phyloP scores from a whole-genome alignment of 2,113 vertebrate species.

The Nannospalax galili region DNA sequence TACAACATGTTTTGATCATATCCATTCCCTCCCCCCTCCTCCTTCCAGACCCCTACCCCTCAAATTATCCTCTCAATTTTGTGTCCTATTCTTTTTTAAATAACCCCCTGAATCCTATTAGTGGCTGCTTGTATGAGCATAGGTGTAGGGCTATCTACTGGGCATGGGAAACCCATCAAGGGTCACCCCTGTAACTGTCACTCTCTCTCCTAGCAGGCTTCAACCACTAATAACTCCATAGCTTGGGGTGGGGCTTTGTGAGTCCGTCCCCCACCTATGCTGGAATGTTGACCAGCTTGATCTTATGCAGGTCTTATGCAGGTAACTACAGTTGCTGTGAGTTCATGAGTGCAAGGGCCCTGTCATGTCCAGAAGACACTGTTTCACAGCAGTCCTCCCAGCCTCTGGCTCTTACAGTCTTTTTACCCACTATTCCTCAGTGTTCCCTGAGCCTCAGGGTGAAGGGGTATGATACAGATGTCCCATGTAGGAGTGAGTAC shows the following conservation, averaged over 20 bases:
- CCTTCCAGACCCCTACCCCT: background rate
- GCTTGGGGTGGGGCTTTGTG: background rate
- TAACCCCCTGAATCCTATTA: background rate
- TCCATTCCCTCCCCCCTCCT: background rate
- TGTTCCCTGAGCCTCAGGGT: background rate
- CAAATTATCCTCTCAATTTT: background rate
- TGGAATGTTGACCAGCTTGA: background rate
- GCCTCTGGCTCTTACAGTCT: background rate
- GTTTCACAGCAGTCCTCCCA: too few relatives aligned
- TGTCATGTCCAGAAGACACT: background rate
- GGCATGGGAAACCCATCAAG: background rate
- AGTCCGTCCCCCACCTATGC: background rate
- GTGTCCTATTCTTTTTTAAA: background rate
- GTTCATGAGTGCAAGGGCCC: background rate
- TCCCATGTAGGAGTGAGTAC: background rate
- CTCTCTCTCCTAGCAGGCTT: background rate
- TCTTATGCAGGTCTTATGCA: background rate
- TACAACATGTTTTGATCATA: background rate
- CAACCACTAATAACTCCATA: background rate
- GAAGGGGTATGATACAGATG: background rate
- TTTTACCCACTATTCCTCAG: background rate
- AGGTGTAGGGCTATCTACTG: too few relatives aligned
- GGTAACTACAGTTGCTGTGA: background rate
- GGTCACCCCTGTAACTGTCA: background rate
- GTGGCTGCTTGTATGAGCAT: too few relatives aligned